phyloP scores from a whole-genome alignment of 23 tunicate genomes.

The Ascidia mentula region DNA sequence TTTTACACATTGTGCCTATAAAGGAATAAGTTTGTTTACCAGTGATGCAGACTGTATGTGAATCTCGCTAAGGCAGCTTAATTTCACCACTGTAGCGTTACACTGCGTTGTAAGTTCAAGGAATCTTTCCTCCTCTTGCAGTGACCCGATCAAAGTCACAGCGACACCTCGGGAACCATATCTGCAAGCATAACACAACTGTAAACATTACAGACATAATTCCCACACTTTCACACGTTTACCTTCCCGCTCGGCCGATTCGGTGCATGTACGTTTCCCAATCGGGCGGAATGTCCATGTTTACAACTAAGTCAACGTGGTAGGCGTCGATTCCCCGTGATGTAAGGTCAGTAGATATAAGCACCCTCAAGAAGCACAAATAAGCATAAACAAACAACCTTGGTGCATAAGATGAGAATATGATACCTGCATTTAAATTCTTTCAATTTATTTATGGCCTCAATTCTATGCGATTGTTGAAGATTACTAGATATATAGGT shows the following conservation, averaged over 20 bases:
- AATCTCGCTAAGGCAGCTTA: conserved; percentile 6
- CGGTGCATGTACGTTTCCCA: conserved; percentile 98
- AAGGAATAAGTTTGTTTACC: too few species aligned
- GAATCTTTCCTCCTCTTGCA: conserved; percentile 38
- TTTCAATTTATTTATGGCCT: conserved; percentile 72
- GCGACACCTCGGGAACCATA: conserved; percentile 74
- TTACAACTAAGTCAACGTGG: conserved; percentile 82
- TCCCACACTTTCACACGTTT: background rate
- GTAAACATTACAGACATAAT: background rate
- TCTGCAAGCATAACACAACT: background rate
- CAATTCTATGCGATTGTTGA: conserved; percentile 62
- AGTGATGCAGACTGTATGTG: background rate
- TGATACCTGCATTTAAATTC: conserved; percentile 65
- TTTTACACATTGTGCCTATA: too few species aligned
- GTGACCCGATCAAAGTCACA: conserved; percentile 46
- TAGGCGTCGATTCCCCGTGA: conserved; percentile 92
- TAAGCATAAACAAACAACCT: background rate
- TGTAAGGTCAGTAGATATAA: conserved; percentile 85
- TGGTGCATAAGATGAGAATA: background rate
- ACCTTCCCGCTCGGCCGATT: conserved; percentile 92
- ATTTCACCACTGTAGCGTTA: conserved; percentile 30
- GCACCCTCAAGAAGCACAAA: conserved; percentile 39
- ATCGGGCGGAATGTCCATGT: conserved; percentile 76
- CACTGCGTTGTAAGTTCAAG: conserved; percentile 39
- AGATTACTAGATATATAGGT: conserved; percentile 79